These are phyloP conservation scores for Strix occidentalis DNA, from an alignment of 2,797 vertebrate species.

Conservation along the genomic window DNA sequence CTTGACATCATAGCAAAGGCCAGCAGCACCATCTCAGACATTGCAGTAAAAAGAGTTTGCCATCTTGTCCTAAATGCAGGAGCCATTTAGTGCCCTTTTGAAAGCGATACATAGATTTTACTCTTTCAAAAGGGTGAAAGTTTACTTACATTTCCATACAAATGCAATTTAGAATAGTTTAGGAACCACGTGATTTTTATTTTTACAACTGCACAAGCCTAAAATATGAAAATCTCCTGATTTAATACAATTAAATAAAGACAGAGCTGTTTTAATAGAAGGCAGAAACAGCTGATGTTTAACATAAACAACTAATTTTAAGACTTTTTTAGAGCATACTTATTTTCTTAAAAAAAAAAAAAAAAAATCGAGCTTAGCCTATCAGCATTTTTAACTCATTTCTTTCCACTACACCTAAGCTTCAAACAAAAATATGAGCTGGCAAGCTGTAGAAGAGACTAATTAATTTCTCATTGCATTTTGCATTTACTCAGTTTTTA, in stretches of 20 bases:
- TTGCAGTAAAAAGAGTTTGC: constrained; percentile 1
- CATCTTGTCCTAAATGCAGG: constrained; percentile 21
- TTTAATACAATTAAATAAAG: background rate
- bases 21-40: constrained; percentile 41
- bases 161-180: constrained; percentile 37
- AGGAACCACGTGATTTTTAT: background rate
- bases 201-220: background rate
- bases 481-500: background rate
- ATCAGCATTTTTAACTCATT: background rate
- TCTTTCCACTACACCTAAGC: background rate
- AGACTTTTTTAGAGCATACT: background rate
- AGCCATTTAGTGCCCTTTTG: constrained; percentile 57
- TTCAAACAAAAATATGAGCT: background rate
- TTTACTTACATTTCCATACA: constrained; percentile 28
- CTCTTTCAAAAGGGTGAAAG: constrained; percentile 33
- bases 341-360: background rate
- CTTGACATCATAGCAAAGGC: constrained; percentile 59
- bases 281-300: background rate
- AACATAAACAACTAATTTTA: background rate
- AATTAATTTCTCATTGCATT: background rate
- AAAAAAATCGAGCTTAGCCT: background rate
- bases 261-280: background rate
- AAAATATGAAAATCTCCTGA: background rate
- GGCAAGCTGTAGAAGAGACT: background rate
- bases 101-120: constrained; percentile 40